A percentile compares a stretch with the other conserved stretches of the same genome.
Conservation (phyloP, 2,888 invertebrate species). For the Volucella bombylans region DNA sequence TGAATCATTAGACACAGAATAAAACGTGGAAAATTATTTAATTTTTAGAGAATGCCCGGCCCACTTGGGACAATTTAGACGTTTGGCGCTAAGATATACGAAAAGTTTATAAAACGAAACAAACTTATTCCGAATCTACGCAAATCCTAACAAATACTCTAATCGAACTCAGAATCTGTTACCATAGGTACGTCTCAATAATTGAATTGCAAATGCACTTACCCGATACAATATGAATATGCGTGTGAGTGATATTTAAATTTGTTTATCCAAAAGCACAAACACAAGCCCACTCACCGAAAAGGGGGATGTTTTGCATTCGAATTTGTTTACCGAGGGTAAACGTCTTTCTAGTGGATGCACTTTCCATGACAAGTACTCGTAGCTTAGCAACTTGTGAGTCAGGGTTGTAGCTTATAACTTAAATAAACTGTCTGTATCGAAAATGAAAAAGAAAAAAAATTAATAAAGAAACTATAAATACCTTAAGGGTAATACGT, state of each 20-base stretch:
- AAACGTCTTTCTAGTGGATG: constrained; percentile 21
- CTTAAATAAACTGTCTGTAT: not conserved
- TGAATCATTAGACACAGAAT: not conserved
- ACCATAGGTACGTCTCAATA: constrained; percentile 28
- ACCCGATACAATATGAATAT: not conserved
- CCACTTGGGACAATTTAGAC: constrained; percentile 11
- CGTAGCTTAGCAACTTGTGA: constrained; percentile 41
- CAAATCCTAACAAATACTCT: not conserved
- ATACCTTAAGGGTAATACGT: constrained; percentile 10
- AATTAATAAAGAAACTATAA: constrained; percentile 4
- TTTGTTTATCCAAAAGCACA: constrained; percentile 5
- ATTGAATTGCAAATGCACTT: constrained; percentile 35
- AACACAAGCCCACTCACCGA: not conserved
- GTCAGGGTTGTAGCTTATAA: not conserved
- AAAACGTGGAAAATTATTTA: constrained; percentile 23
- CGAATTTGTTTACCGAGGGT: constrained; percentile 54
- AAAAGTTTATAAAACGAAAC: constrained; percentile 37
- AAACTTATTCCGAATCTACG: not conserved
- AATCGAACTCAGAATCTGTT: constrained; percentile 13
- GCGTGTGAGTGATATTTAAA: not conserved
- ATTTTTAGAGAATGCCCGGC: constrained; percentile 11
- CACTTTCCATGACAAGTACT: not conserved
- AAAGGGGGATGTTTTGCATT: constrained; percentile 40
- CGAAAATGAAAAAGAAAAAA: not conserved
- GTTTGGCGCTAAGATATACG: not conserved